These are phyloP conservation scores for Listrodromus nycthemerus DNA, from an alignment of 2,888 invertebrate genomes.

Conservation along the genomic window DNA sequence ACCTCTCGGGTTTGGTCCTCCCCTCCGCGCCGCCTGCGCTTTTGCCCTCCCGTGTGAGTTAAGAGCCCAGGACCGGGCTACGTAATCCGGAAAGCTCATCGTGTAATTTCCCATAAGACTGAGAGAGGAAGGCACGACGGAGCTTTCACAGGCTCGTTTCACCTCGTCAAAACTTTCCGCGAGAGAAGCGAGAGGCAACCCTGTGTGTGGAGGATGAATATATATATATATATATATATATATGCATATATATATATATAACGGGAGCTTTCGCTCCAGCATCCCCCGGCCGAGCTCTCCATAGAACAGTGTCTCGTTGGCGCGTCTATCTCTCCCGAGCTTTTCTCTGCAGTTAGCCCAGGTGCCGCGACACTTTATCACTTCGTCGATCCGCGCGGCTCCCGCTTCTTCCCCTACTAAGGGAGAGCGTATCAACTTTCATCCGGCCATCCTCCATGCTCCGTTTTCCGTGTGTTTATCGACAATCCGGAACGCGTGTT, in stretches of 20 bases:
- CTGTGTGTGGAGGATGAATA: neutral
- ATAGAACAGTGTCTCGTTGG: slow-evolving; percentile 23
- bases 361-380: slow-evolving; percentile 56
- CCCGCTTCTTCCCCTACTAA: slow-evolving; percentile 17
- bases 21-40: slow-evolving; percentile 34
- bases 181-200: slow-evolving; percentile 14
- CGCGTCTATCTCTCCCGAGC: slow-evolving; percentile 32
- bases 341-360: slow-evolving; percentile 52
- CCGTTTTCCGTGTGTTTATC: slow-evolving; percentile 26
- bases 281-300: slow-evolving; percentile 53
- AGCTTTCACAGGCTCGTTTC: slow-evolving; percentile 60
- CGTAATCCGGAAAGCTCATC: slow-evolving; percentile 75
- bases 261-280: slow-evolving; percentile 69
- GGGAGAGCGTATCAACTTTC: slow-evolving; percentile 45
- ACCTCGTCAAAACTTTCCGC: slow-evolving; percentile 69
- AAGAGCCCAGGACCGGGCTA: slow-evolving; percentile 56
- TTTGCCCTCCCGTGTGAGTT: slow-evolving; percentile 67
- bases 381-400: slow-evolving; percentile 47
- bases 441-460: neutral
- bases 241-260: slow-evolving; percentile 14
- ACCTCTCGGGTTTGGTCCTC: slow-evolving; percentile 15
- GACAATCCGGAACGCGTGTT: neutral
- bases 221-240: neutral
- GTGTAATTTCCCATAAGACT: slow-evolving; percentile 82
- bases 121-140: slow-evolving; percentile 52